These are phyloP conservation scores for Lithobates sylvaticus DNA, from an alignment of 2,797 vertebrate genomes.

Conservation along the genomic window DNA sequence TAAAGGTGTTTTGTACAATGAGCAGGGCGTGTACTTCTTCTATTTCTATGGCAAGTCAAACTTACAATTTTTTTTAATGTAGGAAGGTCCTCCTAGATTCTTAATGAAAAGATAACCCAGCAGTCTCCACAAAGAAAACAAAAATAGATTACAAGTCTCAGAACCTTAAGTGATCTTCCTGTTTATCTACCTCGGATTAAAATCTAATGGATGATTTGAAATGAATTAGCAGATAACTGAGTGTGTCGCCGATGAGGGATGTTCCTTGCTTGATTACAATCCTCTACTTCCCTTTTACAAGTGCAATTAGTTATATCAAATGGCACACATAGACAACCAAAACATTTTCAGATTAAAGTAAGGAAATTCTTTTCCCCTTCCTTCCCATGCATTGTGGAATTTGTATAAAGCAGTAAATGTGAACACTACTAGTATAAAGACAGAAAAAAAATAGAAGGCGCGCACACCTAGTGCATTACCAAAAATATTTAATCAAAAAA, in stretches of 20 bases:
- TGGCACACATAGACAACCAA: not conserved
- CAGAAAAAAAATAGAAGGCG: too few relatives aligned
- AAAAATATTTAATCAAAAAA: too few relatives aligned
- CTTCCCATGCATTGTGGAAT: constrained; percentile 25
- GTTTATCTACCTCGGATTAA: not conserved
- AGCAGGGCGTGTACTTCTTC: too few relatives aligned
- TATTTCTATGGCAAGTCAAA: not conserved
- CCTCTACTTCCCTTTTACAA: constrained; percentile 12
- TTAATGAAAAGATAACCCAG: not conserved
- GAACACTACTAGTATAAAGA: too few relatives aligned
- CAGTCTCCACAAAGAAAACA: not conserved
- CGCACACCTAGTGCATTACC: too few relatives aligned
- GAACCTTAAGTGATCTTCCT: not conserved
- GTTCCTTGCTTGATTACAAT: not conserved
- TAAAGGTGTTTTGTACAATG: too few relatives aligned
- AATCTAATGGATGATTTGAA: not conserved
- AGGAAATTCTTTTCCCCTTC: constrained; percentile 36
- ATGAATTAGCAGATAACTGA: not conserved
- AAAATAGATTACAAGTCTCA: constrained; percentile 3
- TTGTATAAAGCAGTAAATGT: not conserved
- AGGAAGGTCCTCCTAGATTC: not conserved
- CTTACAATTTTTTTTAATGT: not conserved
- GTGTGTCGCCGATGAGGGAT: not conserved
- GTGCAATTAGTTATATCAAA: constrained; percentile 9
- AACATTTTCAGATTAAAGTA: constrained; percentile 33